These are phyloP conservation scores for Acrobasis repandana DNA, from an alignment of 2,888 invertebrate genomes.

Conservation along the genomic window DNA sequence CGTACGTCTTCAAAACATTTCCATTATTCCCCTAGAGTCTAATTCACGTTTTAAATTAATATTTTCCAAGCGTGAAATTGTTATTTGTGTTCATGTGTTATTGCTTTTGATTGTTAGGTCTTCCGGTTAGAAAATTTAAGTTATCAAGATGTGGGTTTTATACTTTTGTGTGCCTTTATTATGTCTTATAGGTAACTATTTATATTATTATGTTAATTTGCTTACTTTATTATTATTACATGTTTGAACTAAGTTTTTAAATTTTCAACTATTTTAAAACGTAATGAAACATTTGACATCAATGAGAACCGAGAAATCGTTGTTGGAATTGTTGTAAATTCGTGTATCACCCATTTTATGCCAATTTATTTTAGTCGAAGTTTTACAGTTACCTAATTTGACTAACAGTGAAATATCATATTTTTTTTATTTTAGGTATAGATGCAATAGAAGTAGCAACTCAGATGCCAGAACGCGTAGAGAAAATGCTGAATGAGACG, in stretches of 20 bases:
- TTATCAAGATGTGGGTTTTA: constrained; percentile 47
- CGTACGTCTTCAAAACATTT: background rate
- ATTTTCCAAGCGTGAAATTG: constrained; percentile 41
- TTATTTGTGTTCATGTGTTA: constrained; percentile 22
- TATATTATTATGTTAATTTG: too few relatives aligned
- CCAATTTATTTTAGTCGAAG: too few relatives aligned
- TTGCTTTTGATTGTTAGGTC: constrained; percentile 14
- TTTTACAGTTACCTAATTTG: too few relatives aligned
- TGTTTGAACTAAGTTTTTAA: too few relatives aligned
- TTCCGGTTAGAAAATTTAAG: constrained; percentile 18
- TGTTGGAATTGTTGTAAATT: too few relatives aligned
- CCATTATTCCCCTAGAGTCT: constrained; percentile 2
- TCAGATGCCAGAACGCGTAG: constrained; percentile 50
- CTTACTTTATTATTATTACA: too few relatives aligned
- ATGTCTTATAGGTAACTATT: constrained; percentile 45
- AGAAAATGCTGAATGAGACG: constrained; percentile 52
- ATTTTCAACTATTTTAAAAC: too few relatives aligned
- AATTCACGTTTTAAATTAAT: constrained; percentile 20
- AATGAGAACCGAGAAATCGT: too few relatives aligned
- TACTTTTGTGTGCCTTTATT: constrained; percentile 39
- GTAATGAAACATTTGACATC: too few relatives aligned
- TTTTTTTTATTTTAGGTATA: constrained; percentile 41
- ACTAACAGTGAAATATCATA: too few relatives aligned
- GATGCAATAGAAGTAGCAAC: constrained; percentile 56
- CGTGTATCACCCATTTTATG: too few relatives aligned